Percentiles rank a stretch among this genome's conserved stretches.
Evolutionary conservation across 2,113 vertebrate genomes (phyloP).

Genomic region (Sciurus niger): DNA sequence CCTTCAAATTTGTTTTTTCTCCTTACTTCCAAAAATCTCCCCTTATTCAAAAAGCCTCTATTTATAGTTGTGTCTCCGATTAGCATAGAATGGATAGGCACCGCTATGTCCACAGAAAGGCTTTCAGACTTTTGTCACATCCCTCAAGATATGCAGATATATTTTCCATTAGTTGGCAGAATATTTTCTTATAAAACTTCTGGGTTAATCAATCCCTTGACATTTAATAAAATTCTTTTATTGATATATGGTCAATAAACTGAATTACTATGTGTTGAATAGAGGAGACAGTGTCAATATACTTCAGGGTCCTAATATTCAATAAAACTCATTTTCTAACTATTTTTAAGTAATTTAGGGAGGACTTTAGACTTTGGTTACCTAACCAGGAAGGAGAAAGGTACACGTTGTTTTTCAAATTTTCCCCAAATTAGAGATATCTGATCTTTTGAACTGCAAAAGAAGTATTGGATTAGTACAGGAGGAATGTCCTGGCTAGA

Average conservation of each 20-base stretch:
- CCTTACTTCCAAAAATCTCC: not conserved
- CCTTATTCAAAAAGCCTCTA: not conserved
- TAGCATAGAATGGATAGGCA: not conserved
- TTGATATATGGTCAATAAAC: not conserved
- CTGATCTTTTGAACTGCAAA: not conserved
- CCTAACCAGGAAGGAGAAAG: not conserved
- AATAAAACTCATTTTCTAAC: not conserved
- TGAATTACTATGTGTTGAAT: not conserved
- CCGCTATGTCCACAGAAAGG: not conserved
- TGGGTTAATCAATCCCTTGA: not conserved
- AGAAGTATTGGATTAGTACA: not conserved
- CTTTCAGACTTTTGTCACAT: not conserved
- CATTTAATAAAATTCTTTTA: not conserved
- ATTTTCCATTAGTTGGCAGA: not conserved
- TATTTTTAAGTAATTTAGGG: not conserved
- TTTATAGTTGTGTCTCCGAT: not conserved
- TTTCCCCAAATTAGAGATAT: not conserved
- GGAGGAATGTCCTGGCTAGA: not conserved
- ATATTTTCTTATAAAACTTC: conserved; percentile 25
- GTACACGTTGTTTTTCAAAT: not conserved
- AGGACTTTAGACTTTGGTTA: not conserved
- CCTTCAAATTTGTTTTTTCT: not conserved
- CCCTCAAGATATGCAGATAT: not conserved
- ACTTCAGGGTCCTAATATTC: not conserved
- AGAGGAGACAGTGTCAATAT: not conserved